A percentile compares a stretch with the other conserved stretches of the same genome.
phyloP scores from a whole-genome alignment of 2,888 invertebrate genomes.

The Andrena fulva region DNA sequence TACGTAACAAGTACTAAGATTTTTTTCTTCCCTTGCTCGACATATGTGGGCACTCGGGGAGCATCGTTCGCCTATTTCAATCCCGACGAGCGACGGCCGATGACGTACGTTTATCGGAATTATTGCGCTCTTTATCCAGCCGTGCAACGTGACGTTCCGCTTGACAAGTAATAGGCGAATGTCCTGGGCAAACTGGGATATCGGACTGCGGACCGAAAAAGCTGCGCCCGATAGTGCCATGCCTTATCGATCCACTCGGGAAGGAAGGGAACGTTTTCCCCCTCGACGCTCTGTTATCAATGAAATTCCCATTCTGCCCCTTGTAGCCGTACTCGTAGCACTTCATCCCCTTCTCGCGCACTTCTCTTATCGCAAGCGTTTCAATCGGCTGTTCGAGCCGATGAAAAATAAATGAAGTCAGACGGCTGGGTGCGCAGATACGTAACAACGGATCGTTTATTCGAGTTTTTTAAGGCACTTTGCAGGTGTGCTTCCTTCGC shows the following conservation, averaged over 20 bases:
- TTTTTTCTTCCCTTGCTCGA: not conserved
- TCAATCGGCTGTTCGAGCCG: constrained; percentile 23
- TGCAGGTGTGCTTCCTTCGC: not conserved
- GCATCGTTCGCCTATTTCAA: not conserved
- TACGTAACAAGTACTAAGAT: not conserved
- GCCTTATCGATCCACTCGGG: constrained; percentile 58
- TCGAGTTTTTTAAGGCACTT: not conserved
- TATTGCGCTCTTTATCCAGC: constrained; percentile 1
- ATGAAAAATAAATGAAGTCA: constrained; percentile 32
- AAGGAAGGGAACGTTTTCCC: constrained; percentile 47
- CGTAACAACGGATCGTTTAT: not conserved
- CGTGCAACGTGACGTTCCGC: constrained; percentile 1
- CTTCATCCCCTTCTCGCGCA: constrained; percentile 33
- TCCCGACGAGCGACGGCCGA: not conserved
- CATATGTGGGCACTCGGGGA: too few relatives aligned
- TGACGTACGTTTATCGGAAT: not conserved
- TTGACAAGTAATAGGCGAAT: constrained; percentile 31
- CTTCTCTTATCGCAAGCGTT: constrained; percentile 38
- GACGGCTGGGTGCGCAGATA: not conserved
- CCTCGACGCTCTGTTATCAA: constrained; percentile 56
- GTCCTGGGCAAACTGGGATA: constrained; percentile 44
- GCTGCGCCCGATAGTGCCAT: constrained; percentile 22
- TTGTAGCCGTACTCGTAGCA: constrained; percentile 47
- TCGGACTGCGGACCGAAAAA: constrained; percentile 30
- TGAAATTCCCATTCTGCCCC: constrained; percentile 51